Evolutionary conservation across 2,797 vertebrate genomes (phyloP), one percentile per base, ranked within the genome.

Genomic region (Hyperoplus immaculatus): DNA sequence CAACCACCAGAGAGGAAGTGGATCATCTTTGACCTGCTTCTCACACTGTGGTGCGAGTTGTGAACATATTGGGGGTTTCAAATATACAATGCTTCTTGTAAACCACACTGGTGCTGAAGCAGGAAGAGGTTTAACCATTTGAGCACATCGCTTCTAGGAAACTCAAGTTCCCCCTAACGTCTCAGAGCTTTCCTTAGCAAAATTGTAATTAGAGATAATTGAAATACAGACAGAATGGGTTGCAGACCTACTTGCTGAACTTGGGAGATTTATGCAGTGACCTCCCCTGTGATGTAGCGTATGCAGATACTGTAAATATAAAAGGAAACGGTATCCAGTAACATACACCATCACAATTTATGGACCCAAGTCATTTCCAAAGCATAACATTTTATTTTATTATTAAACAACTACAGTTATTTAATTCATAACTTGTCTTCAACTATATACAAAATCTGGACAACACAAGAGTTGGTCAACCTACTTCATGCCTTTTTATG

Each of bases 391-490:
- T 84, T 72, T 74, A 69, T 81, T 84, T 59, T 78, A 56, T 82
- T 74, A 41, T 64, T 68, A 62, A 49, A 81, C 57, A 60, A 47
- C 49, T 72, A 73, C 65, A 83, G 14, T 67, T 50, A n/a, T 42
- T 55, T 42, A 36, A 59, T 16, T 54, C 53, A 70, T 63, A 81
- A 57, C 59, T 8, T 45, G 1, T 68, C 7, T 68, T 67, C 1
- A 77, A 71, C 80, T 91, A 91, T 89, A 3, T 87, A 90, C 90
- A 91, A 85, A 83, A 29, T 4, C 5, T 51, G 76, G 39, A 63
- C 15, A 13, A 47, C 39, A 49, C 12, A 38, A 15, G n/a, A 11
- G 59, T 10, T 41, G 58, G 67, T 29, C 53, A 55, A 8, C 9
- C 4, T 6, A 57, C 65, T 2, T 42, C 4, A 49, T 3, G 18